Percentiles rank a stretch among this genome's conserved stretches.
Evolutionary conservation across 2,888 invertebrate genomes (phyloP).

Genomic region (Zhengitettix transpicula): DNA sequence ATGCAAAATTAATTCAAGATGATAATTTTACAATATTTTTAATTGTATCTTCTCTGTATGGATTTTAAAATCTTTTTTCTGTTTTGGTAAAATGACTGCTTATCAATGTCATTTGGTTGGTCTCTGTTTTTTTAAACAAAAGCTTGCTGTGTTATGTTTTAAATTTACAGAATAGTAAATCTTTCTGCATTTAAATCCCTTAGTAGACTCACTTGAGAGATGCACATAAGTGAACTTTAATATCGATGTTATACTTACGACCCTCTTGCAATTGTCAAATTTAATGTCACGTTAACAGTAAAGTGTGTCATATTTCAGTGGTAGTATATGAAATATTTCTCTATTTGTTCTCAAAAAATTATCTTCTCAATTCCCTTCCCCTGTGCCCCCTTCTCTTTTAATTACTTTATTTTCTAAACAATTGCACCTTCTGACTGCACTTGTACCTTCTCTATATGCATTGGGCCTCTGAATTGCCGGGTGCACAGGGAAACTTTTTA

Average conservation of each 20-base stretch:
- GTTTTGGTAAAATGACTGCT: conserved; percentile 5
- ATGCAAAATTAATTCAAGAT: no score
- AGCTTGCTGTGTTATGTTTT: conserved; percentile 6
- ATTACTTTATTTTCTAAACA: conserved; percentile 10
- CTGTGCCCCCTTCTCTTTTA: conserved; percentile 3
- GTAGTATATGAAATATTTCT: background rate
- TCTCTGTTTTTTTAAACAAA: conserved; percentile 4
- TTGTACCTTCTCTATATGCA: conserved; percentile 14
- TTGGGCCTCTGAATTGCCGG: conserved; percentile 15
- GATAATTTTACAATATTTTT: no score
- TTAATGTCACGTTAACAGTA: background rate
- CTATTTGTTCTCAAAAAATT: background rate
- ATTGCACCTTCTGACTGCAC: conserved; percentile 15
- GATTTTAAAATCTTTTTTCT: conserved; percentile 1
- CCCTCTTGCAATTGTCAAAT: background rate
- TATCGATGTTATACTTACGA: background rate
- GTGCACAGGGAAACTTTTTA: conserved; percentile 17
- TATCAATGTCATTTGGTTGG: conserved; percentile 7
- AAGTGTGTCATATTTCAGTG: background rate
- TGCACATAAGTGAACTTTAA: background rate
- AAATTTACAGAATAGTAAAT: background rate
- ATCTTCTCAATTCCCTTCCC: background rate
- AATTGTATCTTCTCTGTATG: background rate
- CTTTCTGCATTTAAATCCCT: background rate
- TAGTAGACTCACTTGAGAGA: background rate